Evolutionary conservation across 2,888 invertebrate genomes (phyloP).

Genomic region (Arrhopalites spinosus): DNA sequence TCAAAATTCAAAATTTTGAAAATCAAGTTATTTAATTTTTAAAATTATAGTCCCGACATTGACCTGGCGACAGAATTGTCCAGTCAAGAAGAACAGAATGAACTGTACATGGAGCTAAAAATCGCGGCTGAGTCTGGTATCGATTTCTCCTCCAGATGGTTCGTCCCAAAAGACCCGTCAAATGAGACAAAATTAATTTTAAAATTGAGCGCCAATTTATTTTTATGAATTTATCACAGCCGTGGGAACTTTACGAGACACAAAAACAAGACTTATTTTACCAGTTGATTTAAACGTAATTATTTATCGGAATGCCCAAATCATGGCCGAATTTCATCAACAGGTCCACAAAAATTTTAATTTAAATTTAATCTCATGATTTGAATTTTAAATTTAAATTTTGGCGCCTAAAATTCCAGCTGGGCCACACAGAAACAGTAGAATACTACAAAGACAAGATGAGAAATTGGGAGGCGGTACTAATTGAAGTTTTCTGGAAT

Average conservation of each 20-base stretch:
- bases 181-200: conserved; percentile 17
- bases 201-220: neutral
- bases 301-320: conserved; percentile 70
- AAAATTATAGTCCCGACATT: conserved; percentile 58
- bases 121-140: conserved; percentile 93
- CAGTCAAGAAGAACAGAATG: conserved; percentile 61
- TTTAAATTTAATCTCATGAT: conserved; percentile 2
- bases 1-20: too few species aligned
- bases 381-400: conserved; percentile 8
- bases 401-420: neutral
- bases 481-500: conserved; percentile 76
- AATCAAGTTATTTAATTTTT: neutral
- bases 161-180: conserved; percentile 68
- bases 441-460: conserved; percentile 64
- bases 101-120: conserved; percentile 80
- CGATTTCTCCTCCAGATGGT: conserved; percentile 95
- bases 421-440: conserved; percentile 43
- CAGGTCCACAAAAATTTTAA: conserved; percentile 57
- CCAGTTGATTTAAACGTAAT: conserved; percentile 84
- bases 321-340: conserved; percentile 67
- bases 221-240: neutral
- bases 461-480: conserved; percentile 66
- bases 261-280: conserved; percentile 71
- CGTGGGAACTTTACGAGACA: conserved; percentile 63
- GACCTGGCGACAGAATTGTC: conserved; percentile 58